A percentile compares a stretch with the other conserved stretches of the same genome.
These are phyloP conservation scores for Phenganax subtilis DNA, from an alignment of 92 coral and sea anemone species.

Conservation along the genomic window DNA sequence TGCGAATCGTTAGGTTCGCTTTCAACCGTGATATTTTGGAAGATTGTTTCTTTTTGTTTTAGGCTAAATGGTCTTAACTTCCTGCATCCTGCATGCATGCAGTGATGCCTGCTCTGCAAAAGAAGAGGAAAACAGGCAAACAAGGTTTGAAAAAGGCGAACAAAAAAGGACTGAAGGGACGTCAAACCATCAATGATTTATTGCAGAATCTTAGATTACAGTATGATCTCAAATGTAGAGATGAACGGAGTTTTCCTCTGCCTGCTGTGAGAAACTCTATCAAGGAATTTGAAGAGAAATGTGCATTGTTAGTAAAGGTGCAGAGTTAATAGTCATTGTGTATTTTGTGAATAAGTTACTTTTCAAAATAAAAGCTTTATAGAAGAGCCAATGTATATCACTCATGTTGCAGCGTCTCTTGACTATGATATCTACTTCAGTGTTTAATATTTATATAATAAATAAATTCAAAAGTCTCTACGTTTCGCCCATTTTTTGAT, in stretches of 20 bases:
- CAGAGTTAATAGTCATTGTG: not conserved
- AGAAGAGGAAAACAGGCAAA: conserved; percentile 66
- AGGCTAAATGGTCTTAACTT: not conserved
- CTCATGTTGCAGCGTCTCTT: too few species aligned
- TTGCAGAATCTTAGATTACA: conserved; percentile 74
- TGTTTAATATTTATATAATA: too few species aligned
- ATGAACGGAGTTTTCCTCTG: conserved; percentile 68
- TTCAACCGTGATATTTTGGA: not conserved
- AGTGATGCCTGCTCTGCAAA: conserved; percentile 64
- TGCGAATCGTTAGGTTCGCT: not conserved
- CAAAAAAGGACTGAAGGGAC: conserved; percentile 81
- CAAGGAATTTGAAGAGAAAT: conserved; percentile 74
- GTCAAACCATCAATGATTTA: conserved; percentile 75
- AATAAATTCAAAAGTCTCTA: too few species aligned
- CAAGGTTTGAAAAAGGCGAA: conserved; percentile 61
- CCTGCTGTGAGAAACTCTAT: conserved; percentile 80
- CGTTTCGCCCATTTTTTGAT: too few species aligned
- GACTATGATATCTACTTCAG: too few species aligned
- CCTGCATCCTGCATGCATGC: not conserved
- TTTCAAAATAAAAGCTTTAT: not conserved
- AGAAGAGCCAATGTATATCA: too few species aligned
- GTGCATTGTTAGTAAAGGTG: conserved; percentile 77
- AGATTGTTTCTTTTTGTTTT: not conserved
- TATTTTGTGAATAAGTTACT: not conserved
- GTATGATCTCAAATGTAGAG: conserved; percentile 83